Evolutionary conservation across 2,888 invertebrate species (phyloP).

Genomic region (Nemoura dubitans): DNA sequence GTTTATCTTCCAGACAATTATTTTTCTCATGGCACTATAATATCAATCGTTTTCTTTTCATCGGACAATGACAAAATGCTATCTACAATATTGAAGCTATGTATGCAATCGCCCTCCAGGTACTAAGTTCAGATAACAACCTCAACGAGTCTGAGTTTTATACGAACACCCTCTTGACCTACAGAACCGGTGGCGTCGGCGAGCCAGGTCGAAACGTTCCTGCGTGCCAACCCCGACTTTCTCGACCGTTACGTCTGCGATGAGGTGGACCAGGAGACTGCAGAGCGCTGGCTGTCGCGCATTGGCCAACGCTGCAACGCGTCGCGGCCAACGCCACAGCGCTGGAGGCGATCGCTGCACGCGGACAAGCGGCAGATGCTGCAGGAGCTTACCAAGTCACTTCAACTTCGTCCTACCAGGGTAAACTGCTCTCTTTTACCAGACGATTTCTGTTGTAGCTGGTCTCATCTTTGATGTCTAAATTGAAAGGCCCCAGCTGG

Average conservation of each 20-base stretch:
- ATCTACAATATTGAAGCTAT: too few relatives aligned
- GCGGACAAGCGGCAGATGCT: conserved; percentile 73
- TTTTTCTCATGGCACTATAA: too few relatives aligned
- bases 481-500: too few relatives aligned
- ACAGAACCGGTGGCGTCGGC: conserved; percentile 39
- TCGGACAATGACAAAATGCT: too few relatives aligned
- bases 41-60: too few relatives aligned
- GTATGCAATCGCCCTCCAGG: too few relatives aligned
- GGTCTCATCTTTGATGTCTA: too few relatives aligned
- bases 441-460: too few relatives aligned
- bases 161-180: too few relatives aligned
- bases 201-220: conserved; percentile 64
- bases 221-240: conserved; percentile 71
- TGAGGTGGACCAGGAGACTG: conserved; percentile 68
- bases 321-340: conserved; percentile 66
- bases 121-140: too few relatives aligned
- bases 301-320: conserved; percentile 64
- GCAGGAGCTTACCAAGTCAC: conserved; percentile 68
- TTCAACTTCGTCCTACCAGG: conserved; percentile 62
- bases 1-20: too few relatives aligned
- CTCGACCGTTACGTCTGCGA: conserved; percentile 72
- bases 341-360: conserved; percentile 67
- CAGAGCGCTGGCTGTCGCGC: conserved; percentile 73
- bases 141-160: too few relatives aligned
- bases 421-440: neutral